Conservation (phyloP, 2,888 invertebrate genomes). For the Automeris io region DNA sequence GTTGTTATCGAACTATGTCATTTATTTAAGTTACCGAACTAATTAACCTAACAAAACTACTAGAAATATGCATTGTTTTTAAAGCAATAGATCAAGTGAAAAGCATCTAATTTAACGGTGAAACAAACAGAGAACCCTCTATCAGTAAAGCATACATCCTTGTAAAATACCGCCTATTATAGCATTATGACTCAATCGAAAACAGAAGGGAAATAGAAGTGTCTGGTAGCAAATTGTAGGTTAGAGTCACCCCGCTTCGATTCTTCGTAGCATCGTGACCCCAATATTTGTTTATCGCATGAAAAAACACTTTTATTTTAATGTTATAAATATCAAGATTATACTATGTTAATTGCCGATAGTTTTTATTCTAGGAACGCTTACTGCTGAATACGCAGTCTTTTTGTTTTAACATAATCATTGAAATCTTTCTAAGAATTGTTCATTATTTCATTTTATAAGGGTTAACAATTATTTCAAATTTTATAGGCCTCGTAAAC, state of each 20-base stretch:
- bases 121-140: constrained; percentile 49
- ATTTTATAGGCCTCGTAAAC: too few species aligned
- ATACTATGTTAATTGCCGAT: constrained; percentile 16
- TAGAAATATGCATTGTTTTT: constrained; percentile 26
- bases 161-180: constrained; percentile 45
- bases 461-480: too few species aligned
- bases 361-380: too few species aligned
- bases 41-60: too few species aligned
- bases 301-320: background rate
- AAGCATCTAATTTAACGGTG: constrained; percentile 33
- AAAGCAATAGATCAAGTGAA: constrained; percentile 55
- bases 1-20: too few species aligned
- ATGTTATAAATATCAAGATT: background rate
- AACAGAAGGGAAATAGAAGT: constrained; percentile 47
- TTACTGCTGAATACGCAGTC: too few species aligned
- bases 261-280: constrained; percentile 5
- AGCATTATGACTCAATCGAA: constrained; percentile 69
- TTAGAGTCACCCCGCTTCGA: constrained; percentile 34
- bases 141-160: constrained; percentile 55
- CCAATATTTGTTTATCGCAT: constrained; percentile 2
- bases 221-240: constrained; percentile 60
- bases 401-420: too few species aligned
- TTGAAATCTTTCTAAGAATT: too few species aligned
- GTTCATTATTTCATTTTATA: too few species aligned
- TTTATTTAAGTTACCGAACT: too few species aligned